These are phyloP conservation scores for Meloe dianella DNA, from an alignment of 2,888 invertebrate species.

Conservation along the genomic window DNA sequence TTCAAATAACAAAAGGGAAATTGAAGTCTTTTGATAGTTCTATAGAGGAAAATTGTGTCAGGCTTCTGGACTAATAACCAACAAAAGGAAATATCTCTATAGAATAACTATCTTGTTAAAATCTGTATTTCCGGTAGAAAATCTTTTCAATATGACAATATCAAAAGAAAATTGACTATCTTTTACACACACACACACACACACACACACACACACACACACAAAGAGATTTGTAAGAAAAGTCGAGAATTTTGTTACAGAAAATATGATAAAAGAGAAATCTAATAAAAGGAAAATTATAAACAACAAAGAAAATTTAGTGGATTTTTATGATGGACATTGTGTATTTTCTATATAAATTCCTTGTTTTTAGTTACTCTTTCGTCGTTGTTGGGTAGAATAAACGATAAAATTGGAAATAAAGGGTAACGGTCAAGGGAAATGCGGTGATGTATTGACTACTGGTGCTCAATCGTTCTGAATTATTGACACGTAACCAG, in stretches of 20 bases:
- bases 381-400: conserved; percentile 15
- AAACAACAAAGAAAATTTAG: conserved; percentile 27
- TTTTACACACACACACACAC: background rate
- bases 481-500: conserved; percentile 32
- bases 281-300: conserved; percentile 22
- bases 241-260: background rate
- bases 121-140: background rate
- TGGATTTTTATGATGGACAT: conserved; percentile 34
- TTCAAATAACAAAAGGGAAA: background rate
- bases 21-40: background rate
- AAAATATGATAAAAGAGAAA: conserved; percentile 11
- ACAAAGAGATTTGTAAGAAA: background rate
- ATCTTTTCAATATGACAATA: background rate
- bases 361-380: conserved; percentile 31
- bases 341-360: conserved; percentile 38
- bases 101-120: background rate
- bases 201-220: background rate
- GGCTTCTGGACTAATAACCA: background rate
- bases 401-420: background rate
- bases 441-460: conserved; percentile 33
- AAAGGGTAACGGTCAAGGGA: conserved; percentile 18
- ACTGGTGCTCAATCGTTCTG: conserved; percentile 31
- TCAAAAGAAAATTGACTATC: background rate
- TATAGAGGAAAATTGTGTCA: background rate
- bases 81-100: background rate